Base-by-base conservation (phyloP, 1,140 invertebrate genomes). In the Asobara japonica region DNA sequence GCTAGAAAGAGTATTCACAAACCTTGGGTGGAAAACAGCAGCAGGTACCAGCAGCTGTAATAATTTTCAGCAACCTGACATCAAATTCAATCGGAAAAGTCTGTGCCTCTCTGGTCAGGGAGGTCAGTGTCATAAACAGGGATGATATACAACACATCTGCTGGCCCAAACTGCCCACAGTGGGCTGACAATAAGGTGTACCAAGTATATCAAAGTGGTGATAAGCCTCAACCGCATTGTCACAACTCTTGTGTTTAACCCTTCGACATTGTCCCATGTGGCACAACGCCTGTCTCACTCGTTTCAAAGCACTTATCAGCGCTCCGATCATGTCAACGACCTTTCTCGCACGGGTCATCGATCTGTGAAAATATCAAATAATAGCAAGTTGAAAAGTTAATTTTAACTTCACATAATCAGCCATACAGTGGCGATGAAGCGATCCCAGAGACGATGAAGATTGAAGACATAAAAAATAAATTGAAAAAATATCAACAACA, bases 121-220 rank as follows among this genome's bases (percentile, higher is more conserved):
- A 86, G 0, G 87, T 83, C 0, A 92, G 79, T 2, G 88, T 89
- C 76, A 88, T 89, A 71, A 90, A 91, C 0, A 92, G 73, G 1
- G 89, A 86, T 0, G 91, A 88, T 0, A 92, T 85, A 66, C 89
- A 90, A 77, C 91, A 92, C 10, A 62, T 67, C 31, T 78, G 78
- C 41, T 84, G 78, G 0, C 69, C 60, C 0, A 80, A 30, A 0
- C 68, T 18, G 3, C 71, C 79, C 0, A 87, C 78, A 0, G 83
- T 71, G 3, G 81, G 75, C 6, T 84, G 77, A 8, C 76, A 75
- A 33, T 87, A 89, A 1, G 83, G 78, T 0, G 72, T 33, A 4
- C 91, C 91, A 27, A 92, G 85, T 0, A 89, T 78, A 74, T 91
- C 88, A 45, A 88, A 87, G 76, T 92, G 91, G 78, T 92, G 91